phyloP scores from a whole-genome alignment of 37 sponge, comb jelly and placozoan genomes.

The Tethya wilhelma region DNA sequence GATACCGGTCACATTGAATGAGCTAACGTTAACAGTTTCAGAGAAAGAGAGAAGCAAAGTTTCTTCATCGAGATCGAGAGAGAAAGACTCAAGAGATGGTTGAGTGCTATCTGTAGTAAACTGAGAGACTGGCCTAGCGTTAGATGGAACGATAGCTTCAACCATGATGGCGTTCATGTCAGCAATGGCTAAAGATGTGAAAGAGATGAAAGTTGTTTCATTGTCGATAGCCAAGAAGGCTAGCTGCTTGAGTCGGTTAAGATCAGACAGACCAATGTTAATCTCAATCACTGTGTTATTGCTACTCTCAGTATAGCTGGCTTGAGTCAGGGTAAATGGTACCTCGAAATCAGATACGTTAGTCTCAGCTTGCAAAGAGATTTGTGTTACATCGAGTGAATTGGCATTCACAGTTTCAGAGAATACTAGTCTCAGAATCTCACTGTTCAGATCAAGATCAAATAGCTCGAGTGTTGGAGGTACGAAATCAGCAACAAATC shows the following conservation, averaged over 20 bases:
- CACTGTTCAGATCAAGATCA: slow-evolving; percentile 74
- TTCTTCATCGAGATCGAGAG: slow-evolving; percentile 60
- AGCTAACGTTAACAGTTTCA: slow-evolving; percentile 84
- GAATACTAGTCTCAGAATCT: slow-evolving; percentile 65
- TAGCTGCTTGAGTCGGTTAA: slow-evolving; percentile 79
- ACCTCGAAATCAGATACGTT: slow-evolving; percentile 30
- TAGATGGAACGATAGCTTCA: slow-evolving; percentile 5
- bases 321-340: slow-evolving; percentile 21
- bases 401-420: slow-evolving; percentile 80
- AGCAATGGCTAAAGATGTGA: slow-evolving; percentile 43
- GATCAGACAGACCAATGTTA: slow-evolving; percentile 48
- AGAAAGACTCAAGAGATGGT: slow-evolving; percentile 67
- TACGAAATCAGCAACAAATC: slow-evolving; percentile 40
- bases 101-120: slow-evolving; percentile 65
- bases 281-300: slow-evolving; percentile 59
- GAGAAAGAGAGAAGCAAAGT: slow-evolving; percentile 68
- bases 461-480: slow-evolving; percentile 63
- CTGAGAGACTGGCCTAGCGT: slow-evolving; percentile 24
- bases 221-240: slow-evolving; percentile 41
- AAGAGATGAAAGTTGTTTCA: slow-evolving; percentile 54
- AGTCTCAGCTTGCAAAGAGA: slow-evolving; percentile 58
- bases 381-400: slow-evolving; percentile 50
- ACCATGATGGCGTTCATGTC: slow-evolving; percentile 74
- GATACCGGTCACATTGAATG: slow-evolving; percentile 34
- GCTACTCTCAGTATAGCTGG: slow-evolving; percentile 44